These are phyloP conservation scores for Macrotrachela quadricornifera DNA, from an alignment of 1,140 invertebrate species.

Conservation along the genomic window DNA sequence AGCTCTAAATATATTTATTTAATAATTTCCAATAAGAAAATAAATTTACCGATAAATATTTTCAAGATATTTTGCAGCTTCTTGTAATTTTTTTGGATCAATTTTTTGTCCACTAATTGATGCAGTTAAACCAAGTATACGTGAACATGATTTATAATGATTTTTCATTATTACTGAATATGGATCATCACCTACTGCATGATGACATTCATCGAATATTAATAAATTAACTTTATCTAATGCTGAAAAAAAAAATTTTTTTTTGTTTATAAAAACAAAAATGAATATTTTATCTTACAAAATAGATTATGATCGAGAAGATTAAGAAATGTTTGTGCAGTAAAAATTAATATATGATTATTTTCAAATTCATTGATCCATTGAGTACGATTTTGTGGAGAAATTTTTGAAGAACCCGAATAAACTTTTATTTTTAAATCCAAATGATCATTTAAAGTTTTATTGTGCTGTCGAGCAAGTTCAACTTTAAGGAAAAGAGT, in stretches of 20 bases:
- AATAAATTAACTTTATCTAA: not conserved
- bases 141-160: not conserved
- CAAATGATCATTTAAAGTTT: not conserved
- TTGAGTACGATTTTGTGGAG: slow-evolving; percentile 30
- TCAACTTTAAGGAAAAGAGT: not conserved
- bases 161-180: slow-evolving; percentile 4
- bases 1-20: no score
- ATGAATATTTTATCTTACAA: not conserved
- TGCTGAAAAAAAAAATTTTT: not conserved
- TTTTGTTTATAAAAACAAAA: not conserved
- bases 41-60: no score
- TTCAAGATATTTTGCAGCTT: no score
- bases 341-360: slow-evolving; percentile 51
- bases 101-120: no score
- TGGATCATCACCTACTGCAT: not conserved
- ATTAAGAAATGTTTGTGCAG: slow-evolving; percentile 54
- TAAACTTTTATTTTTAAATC: slow-evolving; percentile 29
- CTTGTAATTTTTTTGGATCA: no score
- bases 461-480: not conserved
- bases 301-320: slow-evolving; percentile 34
- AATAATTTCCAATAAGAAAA: no score
- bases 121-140: no score
- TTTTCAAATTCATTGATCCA: slow-evolving; percentile 44
- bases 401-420: slow-evolving; percentile 10
- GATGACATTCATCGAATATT: slow-evolving; percentile 5